Percentiles rank a stretch among this genome's conserved stretches.
phyloP scores from a whole-genome alignment of 37 sponge, comb jelly and placozoan species.

The Mnemiopsis leidyi region DNA sequence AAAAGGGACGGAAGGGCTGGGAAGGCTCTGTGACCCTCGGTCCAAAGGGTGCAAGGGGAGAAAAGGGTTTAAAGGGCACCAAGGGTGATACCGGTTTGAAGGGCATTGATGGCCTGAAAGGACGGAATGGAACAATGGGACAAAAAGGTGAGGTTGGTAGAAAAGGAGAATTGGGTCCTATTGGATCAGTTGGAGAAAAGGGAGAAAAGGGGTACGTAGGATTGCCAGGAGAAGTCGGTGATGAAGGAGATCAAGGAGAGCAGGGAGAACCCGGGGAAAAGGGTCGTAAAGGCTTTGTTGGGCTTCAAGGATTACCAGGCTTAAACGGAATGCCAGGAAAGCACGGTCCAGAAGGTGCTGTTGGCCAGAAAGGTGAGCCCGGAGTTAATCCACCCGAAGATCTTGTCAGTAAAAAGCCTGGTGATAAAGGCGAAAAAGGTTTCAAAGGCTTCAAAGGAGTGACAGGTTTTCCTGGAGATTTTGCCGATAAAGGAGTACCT shows the following conservation, averaged over 20 bases:
- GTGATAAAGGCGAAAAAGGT: constrained; percentile 22
- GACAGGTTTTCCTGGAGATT: neutral
- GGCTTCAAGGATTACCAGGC: constrained; percentile 6
- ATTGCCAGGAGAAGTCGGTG: neutral
- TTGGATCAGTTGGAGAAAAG: neutral
- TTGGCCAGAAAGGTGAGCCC: constrained; percentile 44
- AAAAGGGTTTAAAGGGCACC: neutral
- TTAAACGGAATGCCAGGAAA: neutral
- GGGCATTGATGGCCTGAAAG: neutral
- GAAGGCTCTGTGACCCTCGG: constrained; percentile 28
- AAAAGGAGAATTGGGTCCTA: neutral
- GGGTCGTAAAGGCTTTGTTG: neutral
- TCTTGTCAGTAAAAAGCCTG: neutral
- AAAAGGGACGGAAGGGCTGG: constrained; percentile 47
- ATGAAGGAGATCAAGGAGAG: neutral
- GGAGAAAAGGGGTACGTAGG: constrained; percentile 53
- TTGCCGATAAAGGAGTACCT: constrained; percentile 8
- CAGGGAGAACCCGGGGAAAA: neutral
- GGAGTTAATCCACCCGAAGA: neutral
- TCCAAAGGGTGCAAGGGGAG: neutral
- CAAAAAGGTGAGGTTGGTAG: neutral
- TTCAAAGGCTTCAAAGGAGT: neutral
- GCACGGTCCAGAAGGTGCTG: constrained; percentile 53
- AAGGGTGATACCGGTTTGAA: neutral
- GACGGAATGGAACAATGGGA: neutral